Evolutionary conservation across 1,140 invertebrate genomes (phyloP), one percentile per base, ranked within the genome.

Genomic region (Drosophila gunungcola): DNA sequence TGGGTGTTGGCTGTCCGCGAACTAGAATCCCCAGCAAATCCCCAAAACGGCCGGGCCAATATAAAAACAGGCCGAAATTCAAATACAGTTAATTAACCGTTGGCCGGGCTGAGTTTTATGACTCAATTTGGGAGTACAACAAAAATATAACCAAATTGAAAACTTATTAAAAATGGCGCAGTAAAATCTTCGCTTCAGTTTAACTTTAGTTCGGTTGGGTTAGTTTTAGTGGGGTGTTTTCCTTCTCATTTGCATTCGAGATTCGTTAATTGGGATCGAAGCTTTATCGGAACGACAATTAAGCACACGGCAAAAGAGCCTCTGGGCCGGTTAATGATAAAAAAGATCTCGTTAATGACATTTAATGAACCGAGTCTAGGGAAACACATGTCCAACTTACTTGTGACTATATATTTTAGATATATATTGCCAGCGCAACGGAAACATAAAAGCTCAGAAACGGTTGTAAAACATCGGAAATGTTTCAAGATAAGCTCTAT

Each of bases 141-240:
- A 78, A 75, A 85, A 79, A 75, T 78, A 85, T 78, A 67, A 77
- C 63, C 62, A 78, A 86, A 86, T 75, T 86, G 82, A 78, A 79
- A 85, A 81, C 84, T 85, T 85, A 85, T 88, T 72, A 85, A 81
- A 83, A 68, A 78, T 70, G 38, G 53, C 64, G 73, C 61, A 79
- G 60, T 80, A 58, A 73, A 86, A 64, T 72, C 27, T 49, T 49
- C 1, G 36, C 12, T 11, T 48, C 27, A 62, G 32, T 32, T 48
- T 4, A 12, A 11, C 2, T 36, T 51, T 51, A 34, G 52, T 32
- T 49, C 10, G 36, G 29, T 4, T 64, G 29, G 38, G 39, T 54
- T 49, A 27, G 42, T 54, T 41, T 41, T 27, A 16, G 39, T 55
- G 32, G 56, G 73, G 64, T 38, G 70, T 63, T 69, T 73, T 53